Evolutionary conservation across 2,888 invertebrate species (phyloP), one percentile per base, ranked within the genome.

Genomic region (Lepidocyrtoides sp.): DNA sequence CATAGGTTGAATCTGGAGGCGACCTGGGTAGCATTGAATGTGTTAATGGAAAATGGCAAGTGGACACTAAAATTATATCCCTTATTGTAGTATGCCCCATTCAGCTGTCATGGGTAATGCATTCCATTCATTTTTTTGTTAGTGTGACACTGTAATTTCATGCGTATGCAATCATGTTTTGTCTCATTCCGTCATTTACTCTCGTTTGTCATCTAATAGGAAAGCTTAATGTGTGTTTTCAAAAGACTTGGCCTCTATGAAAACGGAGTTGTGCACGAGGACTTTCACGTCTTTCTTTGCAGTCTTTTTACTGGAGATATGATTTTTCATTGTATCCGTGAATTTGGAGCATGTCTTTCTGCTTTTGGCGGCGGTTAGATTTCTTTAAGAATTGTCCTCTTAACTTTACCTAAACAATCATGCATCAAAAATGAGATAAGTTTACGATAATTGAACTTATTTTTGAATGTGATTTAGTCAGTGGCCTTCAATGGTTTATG

Each of bases 31-130:
- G 81, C n/a, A 72, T 88, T 26, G 81, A 82, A 54, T 88, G 88
- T 41, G 69, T 81, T 0, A 81, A 88, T 26, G 88, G 88, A 26
- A 88, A 88, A 44, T 88, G 88, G 88, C 88, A 88, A 72, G 81
- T 72, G 14, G 88, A 88, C 48, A 88, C 88, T 4, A 88, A 81
- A 57, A 81, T 88, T 20, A 82, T 81, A 29, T 81, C 81, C 5
- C 29, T 88, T 0, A 29, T 88, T 81, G 81, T 88, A 10, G 88
- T 81, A 0, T 88, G 88, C 20, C 88, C 88, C 12, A 44, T 88
- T 17, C 81, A 88, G 20, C 14, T 81, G 23, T 81, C 88, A 23
- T 88, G 88, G 88, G 88, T 88, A 88, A 41, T 48, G 5, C n/a
- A n/a, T n/a, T n/a, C n/a, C n/a, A n/a, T n/a, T n/a, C n/a, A n/a